Base-by-base conservation (phyloP, 2,113 vertebrate genomes). In the Mustelus asterias region DNA sequence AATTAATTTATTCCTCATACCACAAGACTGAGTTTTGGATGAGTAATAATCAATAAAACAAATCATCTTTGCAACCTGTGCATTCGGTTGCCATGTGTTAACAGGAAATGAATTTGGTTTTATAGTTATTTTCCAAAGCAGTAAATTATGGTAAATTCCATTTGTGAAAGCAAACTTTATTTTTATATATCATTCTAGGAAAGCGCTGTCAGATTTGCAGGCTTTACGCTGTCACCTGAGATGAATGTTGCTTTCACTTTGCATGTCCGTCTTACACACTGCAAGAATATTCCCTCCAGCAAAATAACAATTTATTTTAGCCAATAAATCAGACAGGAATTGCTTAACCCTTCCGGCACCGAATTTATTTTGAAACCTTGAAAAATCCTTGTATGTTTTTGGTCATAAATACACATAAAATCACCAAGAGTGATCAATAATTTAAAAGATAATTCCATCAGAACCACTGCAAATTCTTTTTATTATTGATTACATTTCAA, bases 61-160 rank as follows among this genome's bases (percentile, higher is more conserved):
- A 48, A 93, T 95, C 70, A 70, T 44, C 41, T 69, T 33, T 26
- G 41, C 26, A 48, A 72, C 67, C 94, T 95, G 94, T 95, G 67
- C 44, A 95, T 72, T n/a, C 54, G 94, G 67, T 67, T 72, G 67
- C 65, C 70, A 95, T 48, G 37, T 72, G 22, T 33, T 95, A 72
- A 95, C 94, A 95, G 24, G 69, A 95, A 95, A 72, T 29, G 41
- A 95, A 76, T 16, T 95, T 54, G 22, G 67, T 95, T 95, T 95
- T 95, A 76, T 54, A 24, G 33, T 48, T 72, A 76, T 18, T 26
- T 29, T 76, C 94, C 67, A 33, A 24, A 54, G 44, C 69, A 72
- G 44, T 76, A 72, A 76, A 95, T 95, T 95, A 95, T 72, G 94
- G 94, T 54, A 95, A 72, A 54, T 95, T 95, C 94, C 94, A 95